Base-by-base conservation (phyloP, 2,797 vertebrate genomes). In the Prunella strophiata region DNA sequence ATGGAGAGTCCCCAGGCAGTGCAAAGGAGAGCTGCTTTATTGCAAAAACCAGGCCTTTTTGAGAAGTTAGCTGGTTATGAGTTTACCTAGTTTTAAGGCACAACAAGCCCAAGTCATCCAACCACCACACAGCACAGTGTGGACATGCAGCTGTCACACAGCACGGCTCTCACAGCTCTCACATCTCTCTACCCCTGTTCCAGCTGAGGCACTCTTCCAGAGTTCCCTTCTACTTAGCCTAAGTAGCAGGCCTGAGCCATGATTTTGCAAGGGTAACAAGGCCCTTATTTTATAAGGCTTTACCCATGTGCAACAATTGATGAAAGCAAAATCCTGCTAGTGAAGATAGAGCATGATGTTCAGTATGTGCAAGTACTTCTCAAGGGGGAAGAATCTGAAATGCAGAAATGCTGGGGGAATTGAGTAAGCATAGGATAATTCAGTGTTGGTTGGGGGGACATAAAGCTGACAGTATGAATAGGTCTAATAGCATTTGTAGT, bases 61-160 rank as follows among this genome's bases (percentile, higher is more conserved):
- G 8, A 67, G 23, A 34, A 57, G 22, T 14, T 66, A 47, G 9
- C 29, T 5, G 6, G 10, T 48, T n/a, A 27, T 27, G 34, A 40
- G 34, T 48, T 67, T 40, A 27, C 15, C 20, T 3, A 4, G 8
- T 43, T 65, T 25, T n/a, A 32, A n/a, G 52, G 29, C 29, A 58
- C 29, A 48, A n/a, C 29, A 57, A 27, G 42, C 17, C 51, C 76
- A 11, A 48, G 42, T 40, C 62, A 78, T 8, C 27, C 40, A 47
- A 25, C 21, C 21, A 38, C 22, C 1, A 4, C 4, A 1, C 21
- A 47, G 21, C 51, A 26, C 1, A 0, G 26, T 7, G 29, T 48
- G 76, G 34, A 11, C 22, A 11, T 9, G 22, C 2, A 9, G 27
- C 51, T 10, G 7, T 34, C 32, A 19, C 1, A 0, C 12, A 34